Evolutionary conservation across 2,113 vertebrate genomes (phyloP).

Genomic region (Bambusicola thoracicus): DNA sequence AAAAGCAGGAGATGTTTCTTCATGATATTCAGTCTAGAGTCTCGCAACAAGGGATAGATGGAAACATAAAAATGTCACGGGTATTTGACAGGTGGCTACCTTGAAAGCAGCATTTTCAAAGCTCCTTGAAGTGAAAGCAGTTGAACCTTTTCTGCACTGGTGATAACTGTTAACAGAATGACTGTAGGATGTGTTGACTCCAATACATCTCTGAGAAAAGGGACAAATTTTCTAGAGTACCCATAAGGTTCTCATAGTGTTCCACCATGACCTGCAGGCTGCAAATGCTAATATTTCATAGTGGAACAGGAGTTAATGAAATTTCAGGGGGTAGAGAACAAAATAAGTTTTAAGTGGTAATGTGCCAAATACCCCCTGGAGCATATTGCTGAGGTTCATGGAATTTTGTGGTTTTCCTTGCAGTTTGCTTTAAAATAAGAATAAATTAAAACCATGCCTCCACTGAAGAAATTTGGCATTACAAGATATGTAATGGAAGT

Average conservation of each 20-base stretch:
- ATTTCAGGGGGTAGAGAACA: neutral
- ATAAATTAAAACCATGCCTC: conserved; percentile 28
- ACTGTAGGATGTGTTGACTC: neutral
- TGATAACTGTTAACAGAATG: neutral
- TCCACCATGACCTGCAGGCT: neutral
- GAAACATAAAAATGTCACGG: neutral
- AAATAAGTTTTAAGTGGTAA: neutral
- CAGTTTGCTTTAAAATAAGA: conserved; percentile 21
- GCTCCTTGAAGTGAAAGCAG: neutral
- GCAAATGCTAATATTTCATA: neutral
- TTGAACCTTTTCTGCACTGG: neutral
- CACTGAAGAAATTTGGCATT: conserved; percentile 4
- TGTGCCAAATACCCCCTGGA: neutral
- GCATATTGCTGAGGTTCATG: neutral
- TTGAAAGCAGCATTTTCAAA: neutral
- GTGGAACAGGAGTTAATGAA: neutral
- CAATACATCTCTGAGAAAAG: neutral
- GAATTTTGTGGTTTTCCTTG: conserved; percentile 32
- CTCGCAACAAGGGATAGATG: neutral
- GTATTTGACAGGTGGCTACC: neutral
- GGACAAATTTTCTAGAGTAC: neutral
- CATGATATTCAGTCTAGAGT: neutral
- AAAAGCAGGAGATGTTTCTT: neutral
- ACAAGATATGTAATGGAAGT: neutral
- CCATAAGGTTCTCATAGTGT: neutral